Evolutionary conservation across 2,888 invertebrate genomes (phyloP).

Genomic region (Folsomia candida): DNA sequence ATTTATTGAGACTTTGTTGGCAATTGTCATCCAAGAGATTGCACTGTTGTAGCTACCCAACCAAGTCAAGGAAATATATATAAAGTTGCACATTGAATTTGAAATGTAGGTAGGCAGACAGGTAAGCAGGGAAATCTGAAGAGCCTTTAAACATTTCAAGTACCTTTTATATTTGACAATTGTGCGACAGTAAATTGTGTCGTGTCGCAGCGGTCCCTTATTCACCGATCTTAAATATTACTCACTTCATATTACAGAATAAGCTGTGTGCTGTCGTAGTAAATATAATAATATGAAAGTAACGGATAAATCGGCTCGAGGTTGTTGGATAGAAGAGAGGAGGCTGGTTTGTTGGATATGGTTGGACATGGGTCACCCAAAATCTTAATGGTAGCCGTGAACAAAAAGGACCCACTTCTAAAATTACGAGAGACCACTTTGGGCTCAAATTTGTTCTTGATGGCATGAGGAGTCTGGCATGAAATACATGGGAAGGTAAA

Average conservation of each 20-base stretch:
- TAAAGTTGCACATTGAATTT: too few species aligned
- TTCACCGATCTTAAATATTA: too few species aligned
- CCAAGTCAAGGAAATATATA: too few species aligned
- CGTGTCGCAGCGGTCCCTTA: not conserved
- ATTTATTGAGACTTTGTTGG: not conserved
- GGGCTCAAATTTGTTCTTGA: not conserved
- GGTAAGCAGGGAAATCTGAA: not conserved
- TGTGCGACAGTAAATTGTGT: not conserved
- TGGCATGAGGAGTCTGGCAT: not conserved
- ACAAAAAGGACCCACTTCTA: conserved; percentile 11
- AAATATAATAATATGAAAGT: too few species aligned
- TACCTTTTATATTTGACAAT: not conserved
- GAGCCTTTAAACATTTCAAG: not conserved
- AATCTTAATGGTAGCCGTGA: not conserved
- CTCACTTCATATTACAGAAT: too few species aligned
- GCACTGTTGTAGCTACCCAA: not conserved
- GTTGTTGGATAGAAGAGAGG: not conserved
- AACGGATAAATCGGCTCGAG: not conserved
- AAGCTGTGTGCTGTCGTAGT: too few species aligned
- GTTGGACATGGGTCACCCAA: conserved; percentile 9
- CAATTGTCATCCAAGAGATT: not conserved
- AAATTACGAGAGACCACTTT: conserved; percentile 11
- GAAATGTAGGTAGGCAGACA: too few species aligned
- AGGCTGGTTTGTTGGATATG: too few species aligned
- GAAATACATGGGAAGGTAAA: not conserved